Conservation (phyloP, 2,113 vertebrate genomes). For the Rhizomys pruinosus region DNA sequence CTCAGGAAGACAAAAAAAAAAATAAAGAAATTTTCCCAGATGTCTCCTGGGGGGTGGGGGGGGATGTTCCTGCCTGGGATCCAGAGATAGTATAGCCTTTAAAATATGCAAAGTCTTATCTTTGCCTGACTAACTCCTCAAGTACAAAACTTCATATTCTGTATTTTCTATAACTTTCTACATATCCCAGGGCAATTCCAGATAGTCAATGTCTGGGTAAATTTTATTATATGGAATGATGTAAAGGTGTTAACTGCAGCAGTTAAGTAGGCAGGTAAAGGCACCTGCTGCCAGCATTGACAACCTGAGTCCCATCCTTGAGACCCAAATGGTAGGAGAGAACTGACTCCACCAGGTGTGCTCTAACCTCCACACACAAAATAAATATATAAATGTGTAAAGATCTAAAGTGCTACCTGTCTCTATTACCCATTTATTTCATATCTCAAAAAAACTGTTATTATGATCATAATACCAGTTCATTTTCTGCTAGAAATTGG, state of each 20-base stretch:
- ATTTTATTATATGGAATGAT: background rate
- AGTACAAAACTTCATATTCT: background rate
- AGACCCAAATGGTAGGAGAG: background rate
- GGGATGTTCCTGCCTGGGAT: background rate
- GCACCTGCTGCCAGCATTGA: background rate
- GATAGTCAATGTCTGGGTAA: slow-evolving; percentile 12
- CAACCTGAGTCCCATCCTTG: background rate
- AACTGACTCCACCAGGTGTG: background rate
- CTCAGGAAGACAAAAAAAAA: no score
- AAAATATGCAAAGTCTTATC: background rate
- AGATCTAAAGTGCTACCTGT: background rate
- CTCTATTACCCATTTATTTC: no score
- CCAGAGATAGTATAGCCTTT: background rate
- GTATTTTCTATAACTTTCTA: slow-evolving; percentile 49
- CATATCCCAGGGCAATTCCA: background rate
- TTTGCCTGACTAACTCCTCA: background rate
- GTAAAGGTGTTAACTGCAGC: background rate
- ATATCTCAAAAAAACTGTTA: background rate
- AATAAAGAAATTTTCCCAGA: no score
- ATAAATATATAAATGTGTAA: background rate
- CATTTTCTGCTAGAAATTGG: background rate
- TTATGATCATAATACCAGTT: background rate
- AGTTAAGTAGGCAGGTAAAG: background rate
- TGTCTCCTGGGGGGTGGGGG: background rate
- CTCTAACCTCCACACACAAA: background rate